Base-by-base conservation (phyloP, 2,113 vertebrate genomes). In the Eclectus roratus region DNA sequence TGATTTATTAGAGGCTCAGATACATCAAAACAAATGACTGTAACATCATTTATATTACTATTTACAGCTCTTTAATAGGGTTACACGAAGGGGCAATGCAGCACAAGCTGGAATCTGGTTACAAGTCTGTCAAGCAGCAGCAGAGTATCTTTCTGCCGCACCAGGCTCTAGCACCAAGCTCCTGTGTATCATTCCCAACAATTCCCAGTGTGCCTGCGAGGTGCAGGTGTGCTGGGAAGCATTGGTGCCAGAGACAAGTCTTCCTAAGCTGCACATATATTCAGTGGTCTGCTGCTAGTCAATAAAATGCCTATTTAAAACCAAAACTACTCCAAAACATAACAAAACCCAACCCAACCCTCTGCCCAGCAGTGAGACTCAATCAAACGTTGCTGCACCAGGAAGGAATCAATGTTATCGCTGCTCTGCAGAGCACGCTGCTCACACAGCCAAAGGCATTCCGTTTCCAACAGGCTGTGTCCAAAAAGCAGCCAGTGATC, bases 11-110 rank as follows among this genome's bases (percentile, higher is more conserved):
- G 97, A 97, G 98, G 97, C 97, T 97, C 88, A 44, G 97, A 97
- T 97, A 97, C 97, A 98, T 98, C 98, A 98, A 98, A 98, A 98
- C 97, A 98, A 98, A 98, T 97, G 98, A 97, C 97, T 98, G 97
- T 98, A 97, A 98, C 97, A 98, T 98, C 97, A 98, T 97, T 97
- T 98, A 98, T 96, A 97, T 96, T 96, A 97, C 97, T 98, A 97
- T 98, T 98, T 98, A 98, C 98, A 98, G 97, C 96, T 94, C 95
- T 94, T 97, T 98, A 98, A 98, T 98, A 97, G 97, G 97, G 97
- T 98, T 97, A 97, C 56, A 79, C 3, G 71, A 94, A 97, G 97
- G 97, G 97, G 95, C 97, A 96, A 97, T 55, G 84, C 95, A 96
- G 92, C 92, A 80, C 93, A 97, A 88, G 94, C 90, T 89, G 93